Conservation (phyloP, 2,888 invertebrate genomes). For the Thymelicus acteon region DNA sequence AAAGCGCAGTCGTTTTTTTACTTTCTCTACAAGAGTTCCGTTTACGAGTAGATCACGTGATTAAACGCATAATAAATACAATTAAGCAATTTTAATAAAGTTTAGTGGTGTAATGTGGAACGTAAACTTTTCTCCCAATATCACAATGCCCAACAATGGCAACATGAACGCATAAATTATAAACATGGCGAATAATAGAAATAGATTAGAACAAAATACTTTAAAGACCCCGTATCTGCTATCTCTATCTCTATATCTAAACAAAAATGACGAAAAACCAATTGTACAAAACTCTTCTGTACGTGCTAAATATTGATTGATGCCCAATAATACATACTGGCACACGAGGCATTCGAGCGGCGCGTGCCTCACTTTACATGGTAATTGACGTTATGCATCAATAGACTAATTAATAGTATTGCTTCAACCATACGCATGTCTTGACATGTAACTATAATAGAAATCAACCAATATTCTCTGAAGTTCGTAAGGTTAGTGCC, state of each 20-base stretch:
- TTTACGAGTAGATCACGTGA: slow-evolving; percentile 21
- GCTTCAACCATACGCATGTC: neutral
- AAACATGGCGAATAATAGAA: no score
- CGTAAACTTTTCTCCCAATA: no score
- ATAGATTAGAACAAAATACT: no score
- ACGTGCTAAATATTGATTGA: slow-evolving; percentile 9
- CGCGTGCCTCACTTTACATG: slow-evolving; percentile 16
- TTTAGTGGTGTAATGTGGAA: no score
- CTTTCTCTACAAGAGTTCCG: slow-evolving; percentile 4
- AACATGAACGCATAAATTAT: no score
- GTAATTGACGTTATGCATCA: slow-evolving; percentile 18
- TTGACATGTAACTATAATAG: neutral
- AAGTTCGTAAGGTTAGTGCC: neutral
- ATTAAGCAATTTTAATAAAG: no score
- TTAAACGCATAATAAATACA: neutral
- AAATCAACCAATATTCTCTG: neutral
- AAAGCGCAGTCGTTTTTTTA: neutral
- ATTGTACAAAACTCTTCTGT: neutral
- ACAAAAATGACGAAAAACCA: no score
- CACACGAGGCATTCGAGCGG: slow-evolving; percentile 13
- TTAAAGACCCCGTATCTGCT: no score
- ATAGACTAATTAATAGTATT: slow-evolving; percentile 7
- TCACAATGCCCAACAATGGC: no score
- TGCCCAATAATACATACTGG: neutral
- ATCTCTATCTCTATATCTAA: no score